These are phyloP conservation scores for Premnoplex brunnescens DNA, from an alignment of 2,797 vertebrate genomes.

Conservation along the genomic window DNA sequence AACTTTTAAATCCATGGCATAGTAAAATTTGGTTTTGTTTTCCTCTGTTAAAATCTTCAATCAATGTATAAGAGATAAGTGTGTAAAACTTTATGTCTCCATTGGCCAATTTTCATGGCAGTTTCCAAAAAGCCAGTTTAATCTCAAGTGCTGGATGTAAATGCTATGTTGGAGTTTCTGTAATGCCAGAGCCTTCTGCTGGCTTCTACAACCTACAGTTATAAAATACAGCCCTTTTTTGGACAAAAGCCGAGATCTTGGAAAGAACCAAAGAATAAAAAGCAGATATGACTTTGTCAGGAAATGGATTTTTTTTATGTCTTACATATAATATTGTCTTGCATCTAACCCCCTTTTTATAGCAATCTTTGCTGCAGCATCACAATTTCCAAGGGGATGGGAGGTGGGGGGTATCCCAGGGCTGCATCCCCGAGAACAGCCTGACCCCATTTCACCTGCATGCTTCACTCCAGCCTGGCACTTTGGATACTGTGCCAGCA, in stretches of 20 bases:
- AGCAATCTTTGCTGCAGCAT: not conserved
- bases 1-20: not conserved
- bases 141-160: slow-evolving; percentile 1
- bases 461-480: not conserved
- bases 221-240: slow-evolving; percentile 7
- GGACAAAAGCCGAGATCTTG: slow-evolving; percentile 2
- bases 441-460: not conserved
- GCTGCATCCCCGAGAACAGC: not conserved
- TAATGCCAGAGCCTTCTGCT: not conserved
- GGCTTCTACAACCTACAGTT: not conserved
- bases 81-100: not conserved
- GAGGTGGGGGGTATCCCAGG: not conserved
- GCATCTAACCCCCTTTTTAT: not conserved
- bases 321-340: not conserved
- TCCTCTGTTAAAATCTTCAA: not conserved
- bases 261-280: slow-evolving; percentile 15
- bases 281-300: not conserved
- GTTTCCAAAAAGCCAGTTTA: slow-evolving; percentile 8
- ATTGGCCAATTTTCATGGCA: not conserved
- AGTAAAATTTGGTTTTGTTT: not conserved
- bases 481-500: not conserved
- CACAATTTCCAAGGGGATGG: not conserved
- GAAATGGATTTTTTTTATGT: not conserved
- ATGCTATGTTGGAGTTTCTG: not conserved
- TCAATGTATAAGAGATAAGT: not conserved